Conservation (phyloP, 2,113 vertebrate genomes). For the Tor tambroides region DNA sequence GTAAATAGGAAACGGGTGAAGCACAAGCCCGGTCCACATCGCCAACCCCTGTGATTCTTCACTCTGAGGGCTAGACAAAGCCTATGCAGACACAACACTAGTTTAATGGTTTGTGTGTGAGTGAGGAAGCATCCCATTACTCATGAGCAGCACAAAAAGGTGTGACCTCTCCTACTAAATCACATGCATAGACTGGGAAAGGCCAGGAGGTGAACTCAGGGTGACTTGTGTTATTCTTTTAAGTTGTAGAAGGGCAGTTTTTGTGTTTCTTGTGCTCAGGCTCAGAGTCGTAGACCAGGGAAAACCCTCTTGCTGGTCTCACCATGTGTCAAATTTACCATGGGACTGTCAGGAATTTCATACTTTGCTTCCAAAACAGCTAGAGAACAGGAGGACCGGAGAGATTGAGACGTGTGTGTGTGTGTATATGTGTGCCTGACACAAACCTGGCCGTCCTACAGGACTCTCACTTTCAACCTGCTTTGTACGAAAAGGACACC, state of each 20-base stretch:
- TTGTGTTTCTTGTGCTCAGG: not conserved
- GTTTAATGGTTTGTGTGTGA: slow-evolving; percentile 3
- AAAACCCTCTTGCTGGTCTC: slow-evolving; percentile 55
- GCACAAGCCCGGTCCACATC: not conserved
- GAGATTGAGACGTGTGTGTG: slow-evolving; percentile 8
- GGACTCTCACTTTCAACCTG: not conserved
- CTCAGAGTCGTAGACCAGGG: not conserved
- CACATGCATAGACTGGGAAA: slow-evolving; percentile 42
- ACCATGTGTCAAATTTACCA: slow-evolving; percentile 85
- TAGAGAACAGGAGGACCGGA: slow-evolving; percentile 61
- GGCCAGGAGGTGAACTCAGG: slow-evolving; percentile 62
- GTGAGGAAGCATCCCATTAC: slow-evolving; percentile 37
- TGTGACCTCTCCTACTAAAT: slow-evolving; percentile 34
- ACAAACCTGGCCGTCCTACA: not conserved
- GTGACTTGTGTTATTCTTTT: slow-evolving; percentile 22
- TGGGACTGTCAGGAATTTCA: slow-evolving; percentile 90
- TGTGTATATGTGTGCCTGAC: slow-evolving; percentile 4
- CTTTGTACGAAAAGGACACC: not conserved
- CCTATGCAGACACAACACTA: slow-evolving; percentile 12
- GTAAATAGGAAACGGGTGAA: slow-evolving; percentile 14
- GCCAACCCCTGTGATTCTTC: not conserved
- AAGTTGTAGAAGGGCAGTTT: not conserved
- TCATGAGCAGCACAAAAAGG: slow-evolving; percentile 3
- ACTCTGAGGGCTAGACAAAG: not conserved
- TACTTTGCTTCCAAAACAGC: slow-evolving; percentile 86